These are phyloP conservation scores for Pristiophorus japonicus DNA, from an alignment of 2,113 vertebrate species.

Conservation along the genomic window DNA sequence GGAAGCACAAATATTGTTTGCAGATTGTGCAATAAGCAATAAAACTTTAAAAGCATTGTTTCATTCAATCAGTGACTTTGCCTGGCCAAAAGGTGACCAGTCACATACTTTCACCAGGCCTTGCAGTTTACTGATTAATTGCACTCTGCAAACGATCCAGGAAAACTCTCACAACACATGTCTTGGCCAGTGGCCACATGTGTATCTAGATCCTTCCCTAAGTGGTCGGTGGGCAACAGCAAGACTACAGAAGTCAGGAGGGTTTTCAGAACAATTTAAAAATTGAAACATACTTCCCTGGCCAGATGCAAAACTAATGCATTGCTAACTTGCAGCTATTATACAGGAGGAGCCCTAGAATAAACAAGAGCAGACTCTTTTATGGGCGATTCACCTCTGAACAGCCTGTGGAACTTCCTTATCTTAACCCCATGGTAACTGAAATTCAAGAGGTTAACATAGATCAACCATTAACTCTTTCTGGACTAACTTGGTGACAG, in stretches of 20 bases:
- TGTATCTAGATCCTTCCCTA: neutral
- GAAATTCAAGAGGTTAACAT: neutral
- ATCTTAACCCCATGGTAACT: neutral
- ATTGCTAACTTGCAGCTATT: neutral
- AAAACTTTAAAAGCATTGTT: slow-evolving; percentile 42
- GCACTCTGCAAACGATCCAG: slow-evolving; percentile 45
- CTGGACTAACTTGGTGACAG: neutral
- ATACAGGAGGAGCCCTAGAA: neutral
- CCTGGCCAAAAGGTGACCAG: slow-evolving; percentile 46
- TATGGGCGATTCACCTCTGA: neutral
- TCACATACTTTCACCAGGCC: slow-evolving; percentile 55
- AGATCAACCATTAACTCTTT: neutral
- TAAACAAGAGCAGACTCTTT: neutral
- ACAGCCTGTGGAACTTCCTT: neutral
- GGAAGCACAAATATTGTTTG: slow-evolving; percentile 41
- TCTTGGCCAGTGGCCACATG: slow-evolving; percentile 36
- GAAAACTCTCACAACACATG: slow-evolving; percentile 37
- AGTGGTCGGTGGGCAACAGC: neutral
- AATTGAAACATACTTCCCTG: neutral
- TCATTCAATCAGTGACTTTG: slow-evolving; percentile 45
- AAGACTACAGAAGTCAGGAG: neutral
- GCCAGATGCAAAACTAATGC: neutral
- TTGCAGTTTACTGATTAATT: slow-evolving; percentile 64
- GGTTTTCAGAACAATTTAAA: slow-evolving; percentile 7
- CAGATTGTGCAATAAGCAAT: slow-evolving; percentile 52